phyloP scores from a whole-genome alignment of 2,797 vertebrate species.

The Gastrophryne carolinensis region DNA sequence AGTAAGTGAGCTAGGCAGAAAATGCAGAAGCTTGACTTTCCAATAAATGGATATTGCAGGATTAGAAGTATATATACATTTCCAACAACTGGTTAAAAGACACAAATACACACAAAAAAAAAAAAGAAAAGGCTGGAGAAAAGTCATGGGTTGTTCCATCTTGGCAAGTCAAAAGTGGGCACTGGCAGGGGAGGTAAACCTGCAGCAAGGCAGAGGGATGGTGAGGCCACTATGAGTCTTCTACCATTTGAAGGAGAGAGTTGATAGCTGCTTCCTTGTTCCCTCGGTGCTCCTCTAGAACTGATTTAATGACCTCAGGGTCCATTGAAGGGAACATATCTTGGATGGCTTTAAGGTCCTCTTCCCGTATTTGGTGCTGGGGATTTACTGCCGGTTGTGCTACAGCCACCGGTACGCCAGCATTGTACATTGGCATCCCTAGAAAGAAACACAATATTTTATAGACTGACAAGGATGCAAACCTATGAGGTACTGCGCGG shows the following conservation, averaged over 20 bases:
- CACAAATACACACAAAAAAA: constrained; percentile 26
- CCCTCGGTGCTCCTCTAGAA: constrained; percentile 91
- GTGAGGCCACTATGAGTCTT: constrained; percentile 80
- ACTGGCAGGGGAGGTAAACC: constrained; percentile 4
- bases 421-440: constrained; percentile 92
- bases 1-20: not conserved
- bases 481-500: too few species aligned
- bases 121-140: not conserved
- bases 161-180: constrained; percentile 56
- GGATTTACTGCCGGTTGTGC: constrained; percentile 70
- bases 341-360: constrained; percentile 89
- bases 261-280: constrained; percentile 93
- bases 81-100: constrained; percentile 3
- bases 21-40: not conserved
- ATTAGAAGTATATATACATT: not conserved
- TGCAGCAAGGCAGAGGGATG: not conserved
- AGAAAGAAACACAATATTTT: not conserved
- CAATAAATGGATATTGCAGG: not conserved
- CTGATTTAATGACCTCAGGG: constrained; percentile 88
- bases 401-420: constrained; percentile 85
- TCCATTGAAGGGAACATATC: constrained; percentile 98
- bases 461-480: too few species aligned
- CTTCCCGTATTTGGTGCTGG: constrained; percentile 77
- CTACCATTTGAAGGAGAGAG: constrained; percentile 92
- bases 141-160: constrained; percentile 47